Percentiles rank a stretch among this genome's conserved stretches.
Evolutionary conservation across 2,888 invertebrate species (phyloP).

Genomic region (Hedya salicella): DNA sequence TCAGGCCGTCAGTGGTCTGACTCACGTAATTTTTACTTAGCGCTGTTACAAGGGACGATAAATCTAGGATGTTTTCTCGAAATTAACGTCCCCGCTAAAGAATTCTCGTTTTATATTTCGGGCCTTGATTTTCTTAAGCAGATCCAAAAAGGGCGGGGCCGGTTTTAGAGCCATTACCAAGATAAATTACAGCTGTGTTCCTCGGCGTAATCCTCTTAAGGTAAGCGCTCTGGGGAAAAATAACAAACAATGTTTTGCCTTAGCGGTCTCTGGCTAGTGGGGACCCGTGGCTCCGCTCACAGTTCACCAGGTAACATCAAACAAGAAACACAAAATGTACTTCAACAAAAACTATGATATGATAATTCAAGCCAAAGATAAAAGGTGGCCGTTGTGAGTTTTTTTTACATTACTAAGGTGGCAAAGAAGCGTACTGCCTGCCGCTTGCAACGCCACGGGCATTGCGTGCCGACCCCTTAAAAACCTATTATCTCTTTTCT

Average conservation of each 20-base stretch:
- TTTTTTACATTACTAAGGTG: too few relatives aligned
- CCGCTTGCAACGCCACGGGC: too few relatives aligned
- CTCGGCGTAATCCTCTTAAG: slow-evolving; percentile 68
- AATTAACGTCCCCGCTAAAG: slow-evolving; percentile 67
- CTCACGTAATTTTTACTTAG: slow-evolving; percentile 43
- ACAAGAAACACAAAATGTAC: not conserved
- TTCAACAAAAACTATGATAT: too few relatives aligned
- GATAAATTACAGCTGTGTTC: slow-evolving; percentile 75
- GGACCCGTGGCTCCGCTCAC: not conserved
- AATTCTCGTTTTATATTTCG: slow-evolving; percentile 73
- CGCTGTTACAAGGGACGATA: slow-evolving; percentile 61
- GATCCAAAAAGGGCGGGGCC: slow-evolving; percentile 78
- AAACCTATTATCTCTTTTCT: too few relatives aligned
- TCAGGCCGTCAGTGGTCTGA: slow-evolving; percentile 15
- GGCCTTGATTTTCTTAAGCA: slow-evolving; percentile 65
- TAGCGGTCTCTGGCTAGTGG: slow-evolving; percentile 36
- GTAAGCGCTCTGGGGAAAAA: slow-evolving; percentile 62
- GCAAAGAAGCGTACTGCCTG: too few relatives aligned
- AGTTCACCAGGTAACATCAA: not conserved
- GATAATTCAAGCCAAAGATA: too few relatives aligned
- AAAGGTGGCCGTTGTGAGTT: too few relatives aligned
- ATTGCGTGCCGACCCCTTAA: too few relatives aligned
- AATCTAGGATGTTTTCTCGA: slow-evolving; percentile 70
- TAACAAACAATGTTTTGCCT: slow-evolving; percentile 55
- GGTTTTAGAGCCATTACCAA: slow-evolving; percentile 71